Evolutionary conservation across 53 echinoderm and acorn worm species (phyloP).

Genomic region (Paracentrotus lividus): DNA sequence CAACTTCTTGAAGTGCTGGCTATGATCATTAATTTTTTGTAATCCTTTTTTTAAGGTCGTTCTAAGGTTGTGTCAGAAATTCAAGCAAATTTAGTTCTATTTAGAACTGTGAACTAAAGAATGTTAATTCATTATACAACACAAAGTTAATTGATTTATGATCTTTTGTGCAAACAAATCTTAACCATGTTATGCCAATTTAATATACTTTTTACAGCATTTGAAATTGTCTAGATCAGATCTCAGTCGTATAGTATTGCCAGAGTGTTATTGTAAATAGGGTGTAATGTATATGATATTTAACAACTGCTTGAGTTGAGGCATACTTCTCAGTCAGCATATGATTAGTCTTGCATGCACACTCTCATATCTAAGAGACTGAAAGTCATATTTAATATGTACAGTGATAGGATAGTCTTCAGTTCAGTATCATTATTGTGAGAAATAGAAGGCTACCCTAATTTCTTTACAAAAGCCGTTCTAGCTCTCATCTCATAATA

Average conservation of each 20-base stretch:
- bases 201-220: background rate
- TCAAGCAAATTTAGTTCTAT: too few species aligned
- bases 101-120: too few species aligned
- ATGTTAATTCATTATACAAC: too few species aligned
- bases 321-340: background rate
- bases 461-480: background rate
- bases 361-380: background rate
- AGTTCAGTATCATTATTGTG: background rate
- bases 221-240: background rate
- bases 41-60: too few species aligned
- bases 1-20: too few species aligned
- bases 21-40: too few species aligned
- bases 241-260: constrained; percentile 1
- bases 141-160: background rate
- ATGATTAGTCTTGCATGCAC: background rate
- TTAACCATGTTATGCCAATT: constrained; percentile 25
- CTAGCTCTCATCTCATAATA: background rate
- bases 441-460: background rate
- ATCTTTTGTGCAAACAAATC: background rate
- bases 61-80: too few species aligned
- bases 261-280: constrained; percentile 47
- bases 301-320: constrained; percentile 17
- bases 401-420: background rate
- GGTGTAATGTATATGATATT: background rate
- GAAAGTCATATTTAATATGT: background rate